A percentile compares a stretch with the other conserved stretches of the same genome.
Conservation (phyloP, 2,113 vertebrate genomes). For the Thalassarche chlororhynchos region DNA sequence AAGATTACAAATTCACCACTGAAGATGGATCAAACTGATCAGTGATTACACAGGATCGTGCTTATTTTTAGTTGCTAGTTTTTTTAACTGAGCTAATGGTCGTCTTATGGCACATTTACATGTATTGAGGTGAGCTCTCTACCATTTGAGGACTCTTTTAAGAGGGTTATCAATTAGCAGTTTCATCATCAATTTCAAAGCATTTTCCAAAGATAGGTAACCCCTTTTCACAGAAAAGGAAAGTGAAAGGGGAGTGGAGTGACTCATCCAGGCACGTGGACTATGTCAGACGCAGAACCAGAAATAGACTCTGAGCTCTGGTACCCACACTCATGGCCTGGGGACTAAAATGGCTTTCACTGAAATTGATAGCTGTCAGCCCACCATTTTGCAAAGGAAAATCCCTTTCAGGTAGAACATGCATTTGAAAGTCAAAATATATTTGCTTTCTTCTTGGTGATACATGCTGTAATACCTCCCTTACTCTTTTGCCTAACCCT, state of each 20-base stretch:
- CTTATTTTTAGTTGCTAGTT: not conserved
- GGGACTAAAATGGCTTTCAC: not conserved
- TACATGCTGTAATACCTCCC: not conserved
- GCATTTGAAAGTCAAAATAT: not conserved
- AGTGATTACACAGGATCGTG: not conserved
- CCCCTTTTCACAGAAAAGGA: constrained; percentile 36
- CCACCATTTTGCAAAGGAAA: not conserved
- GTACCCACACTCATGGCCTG: not conserved
- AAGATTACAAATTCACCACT: not conserved
- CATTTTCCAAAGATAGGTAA: not conserved
- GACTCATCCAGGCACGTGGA: not conserved
- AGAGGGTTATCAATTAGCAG: not conserved
- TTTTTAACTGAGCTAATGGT: not conserved
- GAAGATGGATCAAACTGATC: not conserved
- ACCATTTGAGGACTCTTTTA: not conserved
- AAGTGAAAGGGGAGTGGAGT: constrained; percentile 9
- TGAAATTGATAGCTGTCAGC: not conserved
- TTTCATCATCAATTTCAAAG: not conserved
- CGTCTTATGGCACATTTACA: not conserved
- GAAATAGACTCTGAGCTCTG: not conserved
- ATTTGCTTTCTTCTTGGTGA: not conserved
- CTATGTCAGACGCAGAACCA: not conserved
- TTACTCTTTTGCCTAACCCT: not conserved
- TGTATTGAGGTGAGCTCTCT: not conserved
- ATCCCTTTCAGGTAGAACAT: not conserved